Conservation (phyloP, 1,140 invertebrate genomes). For the Protaetia brevitarsis region DNA sequence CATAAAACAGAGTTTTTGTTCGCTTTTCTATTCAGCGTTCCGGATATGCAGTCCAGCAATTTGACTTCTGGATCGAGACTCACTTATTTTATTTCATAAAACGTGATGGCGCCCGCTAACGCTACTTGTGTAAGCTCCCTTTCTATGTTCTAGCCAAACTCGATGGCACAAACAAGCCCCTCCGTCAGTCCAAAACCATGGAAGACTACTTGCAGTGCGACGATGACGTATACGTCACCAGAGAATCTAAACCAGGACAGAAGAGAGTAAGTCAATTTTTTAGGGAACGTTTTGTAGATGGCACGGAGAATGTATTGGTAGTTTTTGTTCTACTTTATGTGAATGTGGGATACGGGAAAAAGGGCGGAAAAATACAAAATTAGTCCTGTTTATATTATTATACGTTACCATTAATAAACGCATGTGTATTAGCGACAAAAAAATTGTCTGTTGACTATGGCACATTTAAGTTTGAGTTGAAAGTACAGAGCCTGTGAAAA, state of each 20-base stretch:
- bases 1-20: neutral
- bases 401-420: too few species aligned
- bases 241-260: constrained; percentile 68
- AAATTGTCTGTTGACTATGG: too few species aligned
- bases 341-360: too few species aligned
- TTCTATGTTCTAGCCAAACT: constrained; percentile 74
- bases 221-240: constrained; percentile 58
- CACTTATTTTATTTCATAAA: neutral
- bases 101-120: neutral
- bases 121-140: neutral
- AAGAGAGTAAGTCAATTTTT: constrained; percentile 69
- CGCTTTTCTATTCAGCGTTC: neutral
- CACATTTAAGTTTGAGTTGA: too few species aligned
- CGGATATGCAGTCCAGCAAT: neutral
- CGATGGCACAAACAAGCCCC: constrained; percentile 72
- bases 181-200: constrained; percentile 62
- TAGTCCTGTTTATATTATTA: too few species aligned
- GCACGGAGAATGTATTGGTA: too few species aligned
- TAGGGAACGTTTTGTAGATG: neutral
- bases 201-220: constrained; percentile 90
- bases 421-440: too few species aligned
- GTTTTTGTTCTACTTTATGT: too few species aligned
- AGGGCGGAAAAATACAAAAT: too few species aligned
- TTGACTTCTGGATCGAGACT: neutral
- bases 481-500: too few species aligned